Base-by-base conservation (phyloP, 2,888 invertebrate genomes). In the Metellina segmentata region DNA sequence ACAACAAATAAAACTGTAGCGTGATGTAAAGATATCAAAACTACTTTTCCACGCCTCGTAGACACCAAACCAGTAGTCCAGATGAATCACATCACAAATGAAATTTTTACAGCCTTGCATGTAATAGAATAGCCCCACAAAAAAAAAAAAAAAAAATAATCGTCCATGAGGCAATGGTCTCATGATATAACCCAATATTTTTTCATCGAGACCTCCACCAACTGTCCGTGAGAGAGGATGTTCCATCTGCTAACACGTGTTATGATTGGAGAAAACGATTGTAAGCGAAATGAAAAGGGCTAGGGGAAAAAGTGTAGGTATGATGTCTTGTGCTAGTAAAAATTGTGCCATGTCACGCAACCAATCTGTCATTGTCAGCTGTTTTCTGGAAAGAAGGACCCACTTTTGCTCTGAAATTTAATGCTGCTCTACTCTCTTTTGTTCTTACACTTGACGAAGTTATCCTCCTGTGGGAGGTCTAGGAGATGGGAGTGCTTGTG, bases 181-280 rank as follows among this genome's bases (percentile, higher is more conserved):
- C 77, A 78, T 78, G 70, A 70, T 86, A 78, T 48, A 86, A 77
- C 69, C 16, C 78, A 86, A 78, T 86, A 86, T 86, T 86, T 86
- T 51, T 78, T 51, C 61, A 75, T 74, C 75, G 16, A 72, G n/a
- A 51, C 82, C 72, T 72, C 51, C 51, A 82, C 51, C 71, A 19
- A 51, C 71, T n/a, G 48, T 78, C 1, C 69, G 48, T 4, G 61
- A 52, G n/a, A 7, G 4, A 13, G 9, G 49, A 74, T 74, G 88
- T 88, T 61, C 61, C 13, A 19, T 74, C 34, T 52, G 5, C 48
- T 52, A 74, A 81, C 81, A 88, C 69, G 69, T 88, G 81, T 88
- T 81, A 81, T 88, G 88, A 72, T 88, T 81, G 71, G 19, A 72
- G 53, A 34, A 75, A 81, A 75, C 48, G 74, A 51, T 74, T 88